These are phyloP conservation scores for Folsomia candida DNA, from an alignment of 2,888 invertebrate species.

Conservation along the genomic window DNA sequence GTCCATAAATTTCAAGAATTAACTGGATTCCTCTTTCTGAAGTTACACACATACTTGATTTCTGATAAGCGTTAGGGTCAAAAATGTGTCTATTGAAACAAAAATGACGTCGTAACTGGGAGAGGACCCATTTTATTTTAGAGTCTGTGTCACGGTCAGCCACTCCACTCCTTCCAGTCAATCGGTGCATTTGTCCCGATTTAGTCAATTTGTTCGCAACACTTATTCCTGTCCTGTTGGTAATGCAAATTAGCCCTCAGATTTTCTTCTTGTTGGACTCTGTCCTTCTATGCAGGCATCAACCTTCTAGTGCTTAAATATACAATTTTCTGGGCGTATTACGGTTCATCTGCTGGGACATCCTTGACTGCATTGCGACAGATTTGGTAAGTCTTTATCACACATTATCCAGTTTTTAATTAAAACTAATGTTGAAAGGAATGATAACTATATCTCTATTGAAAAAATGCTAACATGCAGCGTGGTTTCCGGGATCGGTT, in stretches of 20 bases:
- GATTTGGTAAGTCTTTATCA: slow-evolving; percentile 1
- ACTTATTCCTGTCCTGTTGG: neutral
- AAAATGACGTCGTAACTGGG: neutral
- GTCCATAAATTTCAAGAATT: neutral
- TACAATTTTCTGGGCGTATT: neutral
- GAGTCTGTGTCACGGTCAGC: slow-evolving; percentile 6
- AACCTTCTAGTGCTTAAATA: neutral
- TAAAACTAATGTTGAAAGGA: too few relatives aligned
- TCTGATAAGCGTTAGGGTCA: too few relatives aligned
- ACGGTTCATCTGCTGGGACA: neutral
- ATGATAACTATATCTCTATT: too few relatives aligned
- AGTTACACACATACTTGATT: too few relatives aligned
- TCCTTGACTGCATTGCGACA: slow-evolving; percentile 16
- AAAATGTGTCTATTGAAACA: too few relatives aligned
- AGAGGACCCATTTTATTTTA: neutral
- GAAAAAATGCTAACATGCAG: too few relatives aligned
- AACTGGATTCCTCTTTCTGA: too few relatives aligned
- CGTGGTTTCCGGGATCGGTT: too few relatives aligned
- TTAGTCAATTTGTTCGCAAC: slow-evolving; percentile 14
- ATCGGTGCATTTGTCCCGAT: slow-evolving; percentile 4
- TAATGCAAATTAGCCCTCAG: slow-evolving; percentile 7
- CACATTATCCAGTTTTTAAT: neutral
- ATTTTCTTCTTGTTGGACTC: neutral
- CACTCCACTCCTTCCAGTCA: slow-evolving; percentile 2
- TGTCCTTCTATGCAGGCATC: neutral